phyloP scores from a whole-genome alignment of 2,888 invertebrate species.

The Euphydryas editha region DNA sequence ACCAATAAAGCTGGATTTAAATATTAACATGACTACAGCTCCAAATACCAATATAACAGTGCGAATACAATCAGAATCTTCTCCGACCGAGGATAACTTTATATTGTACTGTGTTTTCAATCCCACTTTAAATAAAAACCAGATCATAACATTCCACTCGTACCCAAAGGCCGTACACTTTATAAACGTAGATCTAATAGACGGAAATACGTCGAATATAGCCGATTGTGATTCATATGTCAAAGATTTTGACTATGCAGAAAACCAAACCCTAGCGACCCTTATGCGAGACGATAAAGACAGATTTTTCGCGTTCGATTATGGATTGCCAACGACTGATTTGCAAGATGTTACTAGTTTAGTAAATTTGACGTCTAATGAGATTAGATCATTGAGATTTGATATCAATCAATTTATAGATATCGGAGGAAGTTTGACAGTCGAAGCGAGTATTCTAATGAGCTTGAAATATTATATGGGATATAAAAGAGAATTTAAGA shows the following conservation, averaged over 20 bases:
- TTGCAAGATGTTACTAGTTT: slow-evolving; percentile 86
- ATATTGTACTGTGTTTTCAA: slow-evolving; percentile 77
- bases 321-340: slow-evolving; percentile 86
- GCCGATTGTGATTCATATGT: slow-evolving; percentile 70
- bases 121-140: slow-evolving; percentile 65
- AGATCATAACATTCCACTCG: slow-evolving; percentile 77
- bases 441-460: slow-evolving; percentile 88
- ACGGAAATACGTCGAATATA: slow-evolving; percentile 55
- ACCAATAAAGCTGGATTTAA: slow-evolving; percentile 67
- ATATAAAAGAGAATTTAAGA: slow-evolving; percentile 60
- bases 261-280: slow-evolving; percentile 61
- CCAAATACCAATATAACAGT: slow-evolving; percentile 58
- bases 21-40: slow-evolving; percentile 63
- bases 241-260: slow-evolving; percentile 55
- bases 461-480: slow-evolving; percentile 80
- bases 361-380: slow-evolving; percentile 86
- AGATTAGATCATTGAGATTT: slow-evolving; percentile 87
- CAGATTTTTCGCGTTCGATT: slow-evolving; percentile 90
- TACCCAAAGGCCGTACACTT: slow-evolving; percentile 85
- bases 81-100: slow-evolving; percentile 79
- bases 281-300: slow-evolving; percentile 85
- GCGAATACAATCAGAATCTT: slow-evolving; percentile 78
- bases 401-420: slow-evolving; percentile 88
- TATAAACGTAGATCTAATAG: slow-evolving; percentile 59
- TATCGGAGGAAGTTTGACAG: slow-evolving; percentile 90